A percentile compares a stretch with the other conserved stretches of the same genome.
Conservation (phyloP, 1,140 invertebrate genomes). For the Ruditapes philippinarum region DNA sequence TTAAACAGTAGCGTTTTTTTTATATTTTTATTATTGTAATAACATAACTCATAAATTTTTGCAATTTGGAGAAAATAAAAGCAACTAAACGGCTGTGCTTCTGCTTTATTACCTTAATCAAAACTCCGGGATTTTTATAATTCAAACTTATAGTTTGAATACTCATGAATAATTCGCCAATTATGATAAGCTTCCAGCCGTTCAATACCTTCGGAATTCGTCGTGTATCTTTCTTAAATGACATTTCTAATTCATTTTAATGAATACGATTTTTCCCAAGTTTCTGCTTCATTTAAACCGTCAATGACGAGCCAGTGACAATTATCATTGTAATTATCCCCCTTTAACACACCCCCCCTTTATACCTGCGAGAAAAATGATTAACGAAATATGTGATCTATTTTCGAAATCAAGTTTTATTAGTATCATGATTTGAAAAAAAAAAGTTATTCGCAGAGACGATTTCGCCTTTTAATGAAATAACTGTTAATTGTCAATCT, state of each 20-base stretch:
- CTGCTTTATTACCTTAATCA: conserved; percentile 16
- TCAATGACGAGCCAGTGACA: conserved; percentile 2
- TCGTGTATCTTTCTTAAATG: conserved; percentile 10
- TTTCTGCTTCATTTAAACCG: conserved; percentile 22
- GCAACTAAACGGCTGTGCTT: not conserved
- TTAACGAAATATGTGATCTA: conserved; percentile 11
- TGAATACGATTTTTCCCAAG: not conserved
- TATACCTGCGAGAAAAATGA: conserved; percentile 12
- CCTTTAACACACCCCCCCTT: conserved; percentile 30
- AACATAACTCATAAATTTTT: not conserved
- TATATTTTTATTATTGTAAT: conserved; percentile 8
- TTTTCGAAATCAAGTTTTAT: not conserved
- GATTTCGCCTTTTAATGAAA: conserved; percentile 18
- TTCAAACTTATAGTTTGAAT: conserved; percentile 21
- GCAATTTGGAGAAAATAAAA: conserved; percentile 7
- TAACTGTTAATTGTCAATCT: conserved; percentile 18
- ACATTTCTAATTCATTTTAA: conserved; percentile 38
- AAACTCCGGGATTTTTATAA: not conserved
- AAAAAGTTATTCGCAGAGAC: not conserved
- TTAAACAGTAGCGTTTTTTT: not conserved
- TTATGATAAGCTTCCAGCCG: conserved; percentile 22
- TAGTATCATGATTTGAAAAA: conserved; percentile 4
- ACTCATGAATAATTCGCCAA: conserved; percentile 30
- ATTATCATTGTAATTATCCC: conserved; percentile 29
- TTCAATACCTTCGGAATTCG: not conserved